Base-by-base conservation (phyloP, 1,140 invertebrate species). In the Dendrolimus punctatus region DNA sequence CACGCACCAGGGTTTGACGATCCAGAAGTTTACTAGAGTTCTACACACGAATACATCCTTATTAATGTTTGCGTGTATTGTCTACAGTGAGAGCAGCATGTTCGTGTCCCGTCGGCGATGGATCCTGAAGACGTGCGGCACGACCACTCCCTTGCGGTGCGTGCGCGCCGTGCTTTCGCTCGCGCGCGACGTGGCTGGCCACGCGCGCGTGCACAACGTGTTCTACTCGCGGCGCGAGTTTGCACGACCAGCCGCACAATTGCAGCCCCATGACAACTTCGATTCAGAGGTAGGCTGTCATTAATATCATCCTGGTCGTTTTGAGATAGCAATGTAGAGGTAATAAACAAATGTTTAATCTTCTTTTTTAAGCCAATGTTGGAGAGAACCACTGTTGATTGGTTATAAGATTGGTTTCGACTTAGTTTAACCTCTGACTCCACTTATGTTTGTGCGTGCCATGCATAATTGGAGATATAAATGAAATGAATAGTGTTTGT, bases 101-200 rank as follows among this genome's bases (percentile, higher is more conserved):
- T 99, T 99, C 89, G 93, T 99, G 48, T 96, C 96, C 3, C 93
- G 95, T 64, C 90, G 94, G 37, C 91, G 97, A 36, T 95, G 98
- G 85, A 99, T 99, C 68, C 88, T 99, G 68, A 99, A 99, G 87
- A 99, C 98, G 2, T 99, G 98, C 88, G 98, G 98, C 9, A 98
- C 95, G 0, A 99, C 98, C 9, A 99, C 97, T 39, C 94, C 98
- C n/a, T 89, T 99, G 47, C 90, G 95, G 56, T 98, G 98, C 78
- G 88, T 99, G 61, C 92, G 95, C 70, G 91, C 92, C 4, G 88
- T 99, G 55, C 88, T 99, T 52, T 83, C 94, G 52, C 87, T 99
- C 53, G 97, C 97, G 0, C 91, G 94, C 61, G 90, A 95, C 62
- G 93, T 94, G 65, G 93, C 95, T 60, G 96, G 95, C 39, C 97